Base-by-base conservation (phyloP, 1,140 invertebrate species). In the Lasioglossum albipes region DNA sequence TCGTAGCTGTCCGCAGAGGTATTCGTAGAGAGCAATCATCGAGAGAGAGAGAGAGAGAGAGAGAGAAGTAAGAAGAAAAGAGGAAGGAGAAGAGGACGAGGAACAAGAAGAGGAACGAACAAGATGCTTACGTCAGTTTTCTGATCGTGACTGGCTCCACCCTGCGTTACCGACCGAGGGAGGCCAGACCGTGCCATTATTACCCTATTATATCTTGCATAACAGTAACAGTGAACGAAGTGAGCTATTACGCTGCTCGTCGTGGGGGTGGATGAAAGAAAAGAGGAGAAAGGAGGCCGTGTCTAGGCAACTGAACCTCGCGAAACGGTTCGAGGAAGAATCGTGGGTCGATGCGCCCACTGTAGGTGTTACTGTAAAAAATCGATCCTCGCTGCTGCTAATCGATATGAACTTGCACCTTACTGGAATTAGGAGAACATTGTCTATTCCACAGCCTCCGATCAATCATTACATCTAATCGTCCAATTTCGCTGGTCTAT, bases 151-250 rank as follows among this genome's bases (percentile, higher is more conserved):
- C 90, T 88, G 85, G 85, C 91, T 92, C 91, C 91, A 92, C 91
- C 91, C 91, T 90, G 85, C 82, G 88, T 91, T 91, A 86, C 87
- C 86, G 84, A 80, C 66, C 83, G 52, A 81, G 77, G 65, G 81
- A 77, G 65, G 69, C 76, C 75, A 76, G 74, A 84, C 88, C 85
- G 84, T 89, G 88, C 88, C 91, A 92, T 92, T 91, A 92, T 92
- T 92, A 91, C 81, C 90, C 89, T 90, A 92, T 92, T 92, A 92
- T 91, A 90, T 89, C 89, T 92, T 92, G 91, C 91, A 91, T 92
- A 92, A 92, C 89, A 91, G 91, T 91, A 92, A 92, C 89, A 90
- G 87, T 80, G 87, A 88, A 88, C 88, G 73, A 89, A 88, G 88
- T 89, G 88, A 88, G 88, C 88, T 89, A 89, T 89, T 89, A 89